Conservation (phyloP, 1,140 invertebrate genomes). For the Pseudomyrmex pallidus region DNA sequence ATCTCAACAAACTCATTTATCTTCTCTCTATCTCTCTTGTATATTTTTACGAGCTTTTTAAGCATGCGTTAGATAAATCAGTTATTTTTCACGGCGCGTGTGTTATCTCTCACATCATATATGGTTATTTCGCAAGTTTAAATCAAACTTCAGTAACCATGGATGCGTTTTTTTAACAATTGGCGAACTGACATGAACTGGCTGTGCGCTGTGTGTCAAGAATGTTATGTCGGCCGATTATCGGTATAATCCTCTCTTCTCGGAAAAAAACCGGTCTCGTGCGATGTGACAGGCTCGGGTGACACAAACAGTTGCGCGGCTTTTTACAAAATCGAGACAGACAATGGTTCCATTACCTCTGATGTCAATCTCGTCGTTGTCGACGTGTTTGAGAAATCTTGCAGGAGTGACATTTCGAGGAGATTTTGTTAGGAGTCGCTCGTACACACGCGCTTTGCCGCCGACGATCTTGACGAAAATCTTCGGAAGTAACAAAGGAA, state of each 20-base stretch:
- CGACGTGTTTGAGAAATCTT: constrained; percentile 33
- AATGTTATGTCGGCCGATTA: constrained; percentile 50
- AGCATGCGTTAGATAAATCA: too few species aligned
- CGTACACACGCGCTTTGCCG: constrained; percentile 38
- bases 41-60: too few species aligned
- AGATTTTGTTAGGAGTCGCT: constrained; percentile 16
- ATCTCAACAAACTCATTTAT: too few species aligned
- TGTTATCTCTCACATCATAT: constrained; percentile 19
- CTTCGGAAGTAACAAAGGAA: constrained; percentile 34
- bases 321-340: constrained; percentile 58
- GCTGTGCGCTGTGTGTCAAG: constrained; percentile 39
- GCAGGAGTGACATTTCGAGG: neutral
- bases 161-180: constrained; percentile 75
- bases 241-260: constrained; percentile 33
- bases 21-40: too few species aligned
- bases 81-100: too few species aligned
- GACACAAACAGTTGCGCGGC: constrained; percentile 26
- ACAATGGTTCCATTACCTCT: constrained; percentile 63
- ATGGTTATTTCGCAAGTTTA: neutral
- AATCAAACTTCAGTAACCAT: constrained; percentile 66
- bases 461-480: constrained; percentile 69
- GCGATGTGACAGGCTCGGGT: constrained; percentile 61
- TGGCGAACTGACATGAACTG: constrained; percentile 57
- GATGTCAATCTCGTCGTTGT: constrained; percentile 39
- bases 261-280: constrained; percentile 23